Evolutionary conservation across 1,140 invertebrate genomes (phyloP).

Genomic region (Megalonaias nervosa): DNA sequence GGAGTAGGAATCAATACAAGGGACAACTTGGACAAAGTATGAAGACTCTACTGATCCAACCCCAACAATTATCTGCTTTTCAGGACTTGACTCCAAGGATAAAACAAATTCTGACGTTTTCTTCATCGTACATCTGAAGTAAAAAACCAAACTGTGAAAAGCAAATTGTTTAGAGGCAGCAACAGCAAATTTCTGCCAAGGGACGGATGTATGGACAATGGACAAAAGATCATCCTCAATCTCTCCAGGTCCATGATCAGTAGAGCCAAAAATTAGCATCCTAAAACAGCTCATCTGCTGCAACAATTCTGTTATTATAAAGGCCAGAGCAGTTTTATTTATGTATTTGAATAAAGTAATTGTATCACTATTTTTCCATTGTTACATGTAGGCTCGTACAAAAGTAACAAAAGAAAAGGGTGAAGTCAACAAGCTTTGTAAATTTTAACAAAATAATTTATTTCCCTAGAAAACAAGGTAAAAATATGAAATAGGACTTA

Average conservation of each 20-base stretch:
- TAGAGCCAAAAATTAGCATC: too few relatives aligned
- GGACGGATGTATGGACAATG: too few relatives aligned
- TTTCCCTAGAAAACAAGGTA: too few relatives aligned
- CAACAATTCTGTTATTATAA: neutral
- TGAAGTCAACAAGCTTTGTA: too few relatives aligned
- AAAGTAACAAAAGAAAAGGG: too few relatives aligned
- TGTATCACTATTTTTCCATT: too few relatives aligned
- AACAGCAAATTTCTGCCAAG: too few relatives aligned
- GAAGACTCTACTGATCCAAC: conserved; percentile 87
- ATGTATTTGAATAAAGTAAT: neutral
- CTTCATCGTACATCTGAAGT: conserved; percentile 40
- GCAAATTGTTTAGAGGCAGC: neutral
- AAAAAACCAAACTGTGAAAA: neutral
- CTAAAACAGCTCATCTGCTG: neutral
- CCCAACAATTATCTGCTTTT: conserved; percentile 79
- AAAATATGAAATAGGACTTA: too few relatives aligned
- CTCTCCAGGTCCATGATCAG: too few relatives aligned
- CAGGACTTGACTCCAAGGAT: conserved; percentile 26
- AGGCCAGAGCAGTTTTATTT: neutral
- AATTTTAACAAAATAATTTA: too few relatives aligned
- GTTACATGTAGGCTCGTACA: too few relatives aligned
- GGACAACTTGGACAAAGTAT: conserved; percentile 77
- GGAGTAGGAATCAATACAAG: conserved; percentile 77
- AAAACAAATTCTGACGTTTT: conserved; percentile 40
- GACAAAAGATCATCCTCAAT: too few relatives aligned